Base-by-base conservation (phyloP, 2,113 vertebrate genomes). In the Ornithorhynchus anatinus region DNA sequence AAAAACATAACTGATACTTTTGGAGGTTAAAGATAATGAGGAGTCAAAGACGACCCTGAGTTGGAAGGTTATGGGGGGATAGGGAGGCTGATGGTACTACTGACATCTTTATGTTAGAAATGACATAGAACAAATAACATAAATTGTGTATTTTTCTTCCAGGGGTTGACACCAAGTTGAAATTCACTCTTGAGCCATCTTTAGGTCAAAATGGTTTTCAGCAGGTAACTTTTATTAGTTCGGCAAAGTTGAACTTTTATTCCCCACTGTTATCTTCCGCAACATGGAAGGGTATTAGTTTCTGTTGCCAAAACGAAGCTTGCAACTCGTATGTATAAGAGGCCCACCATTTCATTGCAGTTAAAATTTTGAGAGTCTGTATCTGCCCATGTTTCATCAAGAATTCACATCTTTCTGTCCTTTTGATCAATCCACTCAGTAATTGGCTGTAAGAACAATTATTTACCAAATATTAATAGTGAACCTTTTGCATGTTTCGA, bases 131-230 rank as follows among this genome's bases (percentile, higher is more conserved):
- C 72, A 64, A 45, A 77, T 72, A 77, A n/a, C 43, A 11, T 16
- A 39, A 36, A 36, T 23, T 72, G 16, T 51, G 3, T 77, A 42
- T 78, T 85, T 85, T 71, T 50, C 73, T 86, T 88, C 15, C 59
- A 99, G 98, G 97, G 58, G 96, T 98, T 61, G 98, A 99, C 86
- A 98, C 97, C 19, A 96, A 97, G 80, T 87, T 99, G 90, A 99
- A 98, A 87, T 99, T 99, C 63, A 99, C 97, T 75, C 95, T 99
- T 63, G 96, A 99, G 58, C 98, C 98, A 4, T 97, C 95, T 39
- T 84, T 99, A 83, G 96, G 96, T 69, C 97, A 98, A 83, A 98
- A 97, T 87, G 98, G 97, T 60, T 99, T 99, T 94, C 97, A 99
- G 85, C 97, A 99, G 96, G 98, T 99, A 91, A 93, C 74, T 44